These are phyloP conservation scores for Pseudotriccus pelzelni DNA, from an alignment of 2,797 vertebrate species.

Conservation along the genomic window DNA sequence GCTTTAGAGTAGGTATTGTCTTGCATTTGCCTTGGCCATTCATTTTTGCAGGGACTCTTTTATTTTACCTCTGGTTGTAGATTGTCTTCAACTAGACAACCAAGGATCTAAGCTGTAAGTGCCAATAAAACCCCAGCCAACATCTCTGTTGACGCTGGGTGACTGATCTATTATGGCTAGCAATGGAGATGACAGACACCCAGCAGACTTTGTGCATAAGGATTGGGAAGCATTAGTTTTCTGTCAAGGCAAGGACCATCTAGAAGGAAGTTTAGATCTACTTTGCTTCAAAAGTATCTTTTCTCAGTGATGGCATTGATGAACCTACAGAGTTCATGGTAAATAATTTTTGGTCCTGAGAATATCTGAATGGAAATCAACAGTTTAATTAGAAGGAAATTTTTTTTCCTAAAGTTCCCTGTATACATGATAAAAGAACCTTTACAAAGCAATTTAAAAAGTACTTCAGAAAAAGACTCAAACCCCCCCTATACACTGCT, in stretches of 20 bases:
- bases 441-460: neutral
- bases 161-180: neutral
- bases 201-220: neutral
- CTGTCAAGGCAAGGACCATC: neutral
- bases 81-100: neutral
- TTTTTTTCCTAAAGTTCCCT: neutral
- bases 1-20: neutral
- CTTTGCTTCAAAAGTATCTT: neutral
- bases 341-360: neutral
- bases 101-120: neutral
- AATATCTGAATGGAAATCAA: neutral
- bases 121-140: neutral
- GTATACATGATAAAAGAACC: neutral
- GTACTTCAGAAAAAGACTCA: neutral
- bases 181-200: neutral
- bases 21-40: neutral
- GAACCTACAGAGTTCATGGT: neutral
- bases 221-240: neutral
- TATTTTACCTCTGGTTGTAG: neutral
- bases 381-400: neutral
- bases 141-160: neutral
- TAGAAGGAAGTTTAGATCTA: neutral
- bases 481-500: rapidly evolving
- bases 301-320: neutral
- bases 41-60: neutral